Percentiles rank a stretch among this genome's conserved stretches.
These are phyloP conservation scores for Octomys mimax DNA, from an alignment of 2,797 vertebrate species.

Conservation along the genomic window DNA sequence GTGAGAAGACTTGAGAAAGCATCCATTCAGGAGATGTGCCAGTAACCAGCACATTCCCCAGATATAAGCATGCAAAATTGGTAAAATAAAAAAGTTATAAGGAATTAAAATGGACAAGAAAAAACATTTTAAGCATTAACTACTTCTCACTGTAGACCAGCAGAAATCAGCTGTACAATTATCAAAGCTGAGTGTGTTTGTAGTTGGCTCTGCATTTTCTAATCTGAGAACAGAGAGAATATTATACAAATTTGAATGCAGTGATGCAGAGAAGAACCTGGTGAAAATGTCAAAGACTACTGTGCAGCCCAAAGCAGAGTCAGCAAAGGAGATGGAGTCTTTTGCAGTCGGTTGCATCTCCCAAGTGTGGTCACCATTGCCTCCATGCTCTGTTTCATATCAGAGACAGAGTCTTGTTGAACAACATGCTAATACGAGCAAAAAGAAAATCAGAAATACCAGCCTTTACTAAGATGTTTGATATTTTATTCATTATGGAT, in stretches of 20 bases:
- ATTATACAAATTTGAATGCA: too few relatives aligned
- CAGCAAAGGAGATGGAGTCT: neutral
- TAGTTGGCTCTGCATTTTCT: too few relatives aligned
- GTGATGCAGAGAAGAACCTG: neutral
- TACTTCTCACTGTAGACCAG: too few relatives aligned
- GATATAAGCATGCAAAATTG: too few relatives aligned
- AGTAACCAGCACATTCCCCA: neutral
- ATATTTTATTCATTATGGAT: neutral
- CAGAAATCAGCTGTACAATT: too few relatives aligned
- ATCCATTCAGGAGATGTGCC: neutral
- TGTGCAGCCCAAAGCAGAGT: neutral
- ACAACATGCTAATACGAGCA: neutral
- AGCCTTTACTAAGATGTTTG: neutral
- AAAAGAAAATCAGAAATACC: neutral
- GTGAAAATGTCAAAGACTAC: neutral
- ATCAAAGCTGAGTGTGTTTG: too few relatives aligned
- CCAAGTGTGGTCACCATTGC: fast-evolving
- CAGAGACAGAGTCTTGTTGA: neutral
- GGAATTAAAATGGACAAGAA: too few relatives aligned
- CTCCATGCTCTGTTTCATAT: fast-evolving
- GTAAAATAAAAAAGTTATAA: too few relatives aligned
- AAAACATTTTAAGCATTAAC: too few relatives aligned
- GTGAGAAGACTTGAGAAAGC: neutral
- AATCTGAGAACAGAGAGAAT: too few relatives aligned
- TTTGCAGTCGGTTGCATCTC: neutral